A percentile compares a stretch with the other conserved stretches of the same genome.
phyloP scores from a whole-genome alignment of 2,888 invertebrate species.

The Leptogaster cylindrica region DNA sequence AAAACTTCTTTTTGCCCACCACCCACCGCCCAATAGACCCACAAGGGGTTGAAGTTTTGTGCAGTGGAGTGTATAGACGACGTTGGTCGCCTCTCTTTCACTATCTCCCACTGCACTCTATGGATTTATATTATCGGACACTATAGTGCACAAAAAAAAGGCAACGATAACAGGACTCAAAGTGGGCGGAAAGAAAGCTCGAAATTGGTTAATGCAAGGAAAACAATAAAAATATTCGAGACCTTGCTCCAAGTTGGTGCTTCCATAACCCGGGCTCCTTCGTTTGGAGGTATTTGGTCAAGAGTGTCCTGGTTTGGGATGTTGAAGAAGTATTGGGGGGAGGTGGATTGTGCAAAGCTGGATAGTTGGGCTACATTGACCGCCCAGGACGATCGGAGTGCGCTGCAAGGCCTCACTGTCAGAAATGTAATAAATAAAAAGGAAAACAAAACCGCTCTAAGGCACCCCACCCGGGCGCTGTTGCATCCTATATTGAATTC shows the following conservation, averaged over 20 bases:
- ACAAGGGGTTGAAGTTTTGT: slow-evolving; percentile 34
- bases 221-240: slow-evolving; percentile 16
- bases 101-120: slow-evolving; percentile 38
- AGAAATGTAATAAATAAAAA: slow-evolving; percentile 14
- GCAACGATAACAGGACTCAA: slow-evolving; percentile 41
- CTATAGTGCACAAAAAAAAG: slow-evolving; percentile 35
- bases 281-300: slow-evolving; percentile 15
- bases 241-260: background rate
- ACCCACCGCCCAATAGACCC: slow-evolving; percentile 39
- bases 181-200: slow-evolving; percentile 46
- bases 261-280: background rate
- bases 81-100: slow-evolving; percentile 38
- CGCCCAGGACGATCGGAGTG: background rate
- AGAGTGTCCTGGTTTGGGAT: no score
- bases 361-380: no score
- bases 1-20: slow-evolving; percentile 49
- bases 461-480: slow-evolving; percentile 17
- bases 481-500: slow-evolving; percentile 6
- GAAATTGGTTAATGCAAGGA: slow-evolving; percentile 42
- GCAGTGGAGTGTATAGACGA: slow-evolving; percentile 35
- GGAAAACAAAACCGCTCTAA: background rate
- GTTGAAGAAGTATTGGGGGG: background rate
- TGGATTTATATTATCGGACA: slow-evolving; percentile 38
- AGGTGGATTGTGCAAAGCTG: background rate
- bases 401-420: background rate